Percentiles rank a stretch among this genome's conserved stretches.
Evolutionary conservation across 2,888 invertebrate genomes (phyloP).

Genomic region (Ypsolopha sequella): DNA sequence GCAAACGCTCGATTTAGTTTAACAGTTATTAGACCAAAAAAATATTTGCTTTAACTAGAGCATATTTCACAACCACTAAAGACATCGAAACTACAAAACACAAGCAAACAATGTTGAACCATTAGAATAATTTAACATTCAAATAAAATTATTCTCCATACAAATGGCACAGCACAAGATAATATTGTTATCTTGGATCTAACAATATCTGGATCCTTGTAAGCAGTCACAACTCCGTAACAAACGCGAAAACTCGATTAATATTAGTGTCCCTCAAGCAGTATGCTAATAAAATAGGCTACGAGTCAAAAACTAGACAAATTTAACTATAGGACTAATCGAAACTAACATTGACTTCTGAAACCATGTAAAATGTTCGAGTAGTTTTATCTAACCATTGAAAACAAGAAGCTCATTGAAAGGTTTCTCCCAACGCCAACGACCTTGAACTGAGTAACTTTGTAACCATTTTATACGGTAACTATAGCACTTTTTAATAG

Average conservation of each 20-base stretch:
- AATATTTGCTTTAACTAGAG: not conserved
- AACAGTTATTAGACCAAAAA: not conserved
- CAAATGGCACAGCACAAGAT: conserved; percentile 15
- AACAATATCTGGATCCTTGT: conserved; percentile 37
- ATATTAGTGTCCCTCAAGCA: conserved; percentile 17
- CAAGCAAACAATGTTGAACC: not conserved
- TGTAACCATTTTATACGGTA: too few relatives aligned
- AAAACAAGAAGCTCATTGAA: too few relatives aligned
- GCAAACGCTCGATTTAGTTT: too few relatives aligned
- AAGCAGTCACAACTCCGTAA: conserved; percentile 32
- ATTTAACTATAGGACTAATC: conserved; percentile 7
- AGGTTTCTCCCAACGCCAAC: too few relatives aligned
- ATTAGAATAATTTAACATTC: too few relatives aligned
- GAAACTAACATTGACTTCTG: too few relatives aligned
- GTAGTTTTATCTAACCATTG: too few relatives aligned
- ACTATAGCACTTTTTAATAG: too few relatives aligned
- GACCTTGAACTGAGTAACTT: too few relatives aligned
- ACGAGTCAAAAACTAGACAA: not conserved
- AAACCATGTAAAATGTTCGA: too few relatives aligned
- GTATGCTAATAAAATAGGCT: too few relatives aligned
- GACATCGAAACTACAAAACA: conserved; percentile 17
- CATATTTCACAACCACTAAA: conserved; percentile 21
- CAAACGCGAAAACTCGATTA: conserved; percentile 41
- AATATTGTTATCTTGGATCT: conserved; percentile 21
- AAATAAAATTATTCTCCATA: too few relatives aligned